These are phyloP conservation scores for Corella eumyota DNA, from an alignment of 23 tunicate genomes.

Conservation along the genomic window DNA sequence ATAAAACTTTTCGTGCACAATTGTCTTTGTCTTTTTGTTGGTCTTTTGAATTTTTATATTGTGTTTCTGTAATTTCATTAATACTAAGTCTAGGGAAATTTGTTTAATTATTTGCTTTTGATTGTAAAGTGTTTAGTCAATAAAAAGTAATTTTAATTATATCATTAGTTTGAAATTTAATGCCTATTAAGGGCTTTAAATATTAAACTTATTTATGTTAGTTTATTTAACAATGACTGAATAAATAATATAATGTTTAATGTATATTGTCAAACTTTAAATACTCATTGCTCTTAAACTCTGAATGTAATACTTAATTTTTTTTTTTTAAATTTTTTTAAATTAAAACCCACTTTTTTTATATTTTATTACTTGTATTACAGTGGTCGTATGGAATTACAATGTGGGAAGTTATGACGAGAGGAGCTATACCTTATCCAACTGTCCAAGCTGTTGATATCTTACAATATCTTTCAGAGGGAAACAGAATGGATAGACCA, in stretches of 20 bases:
- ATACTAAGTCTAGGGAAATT: too few species aligned
- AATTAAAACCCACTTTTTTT: neutral
- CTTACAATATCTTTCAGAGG: constrained; percentile 62
- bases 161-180: too few species aligned
- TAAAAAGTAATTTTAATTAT: too few species aligned
- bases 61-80: too few species aligned
- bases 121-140: too few species aligned
- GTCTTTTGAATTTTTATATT: too few species aligned
- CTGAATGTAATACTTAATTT: neutral
- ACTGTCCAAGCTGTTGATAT: constrained; percentile 73
- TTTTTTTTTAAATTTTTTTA: neutral
- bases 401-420: constrained; percentile 84
- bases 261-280: neutral
- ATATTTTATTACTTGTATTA: neutral
- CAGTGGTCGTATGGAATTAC: constrained; percentile 94
- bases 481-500: constrained; percentile 88
- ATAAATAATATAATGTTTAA: neutral
- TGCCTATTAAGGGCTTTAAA: too few species aligned
- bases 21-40: too few species aligned
- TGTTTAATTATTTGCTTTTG: too few species aligned
- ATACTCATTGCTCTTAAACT: neutral
- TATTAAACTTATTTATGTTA: too few species aligned
- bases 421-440: constrained; percentile 94
- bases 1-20: too few species aligned
- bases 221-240: too few species aligned